Evolutionary conservation across 2,113 vertebrate genomes (phyloP).

Genomic region (Lathamus discolor): DNA sequence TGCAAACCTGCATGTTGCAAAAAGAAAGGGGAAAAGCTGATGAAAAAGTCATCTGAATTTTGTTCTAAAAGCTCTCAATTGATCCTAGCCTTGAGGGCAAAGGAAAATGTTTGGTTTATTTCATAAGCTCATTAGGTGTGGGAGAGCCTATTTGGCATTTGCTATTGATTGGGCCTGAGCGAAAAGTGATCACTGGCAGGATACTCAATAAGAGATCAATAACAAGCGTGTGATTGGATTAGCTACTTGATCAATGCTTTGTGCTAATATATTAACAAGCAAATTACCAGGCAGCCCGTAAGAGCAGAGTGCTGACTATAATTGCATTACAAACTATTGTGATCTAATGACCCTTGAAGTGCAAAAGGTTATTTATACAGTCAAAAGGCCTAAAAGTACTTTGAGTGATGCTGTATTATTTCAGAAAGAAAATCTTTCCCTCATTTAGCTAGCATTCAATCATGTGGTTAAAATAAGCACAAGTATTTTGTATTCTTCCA

Average conservation of each 20-base stretch:
- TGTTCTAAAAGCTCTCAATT: conserved; percentile 84
- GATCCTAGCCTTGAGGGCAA: conserved; percentile 86
- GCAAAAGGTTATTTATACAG: conserved; percentile 79
- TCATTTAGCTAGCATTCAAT: conserved; percentile 40
- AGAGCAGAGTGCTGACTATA: conserved; percentile 77
- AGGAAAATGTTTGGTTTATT: conserved; percentile 98
- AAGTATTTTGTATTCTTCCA: not conserved
- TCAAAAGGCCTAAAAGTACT: conserved; percentile 68
- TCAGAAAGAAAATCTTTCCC: conserved; percentile 45
- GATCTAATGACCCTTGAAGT: conserved; percentile 78
- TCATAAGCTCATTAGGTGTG: conserved; percentile 93
- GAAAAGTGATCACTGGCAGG: conserved; percentile 88
- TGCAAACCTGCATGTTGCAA: conserved; percentile 70
- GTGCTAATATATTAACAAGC: conserved; percentile 98
- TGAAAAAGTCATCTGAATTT: conserved; percentile 91
- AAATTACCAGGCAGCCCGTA: conserved; percentile 84
- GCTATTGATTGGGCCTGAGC: conserved; percentile 85
- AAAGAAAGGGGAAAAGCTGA: conserved; percentile 63
- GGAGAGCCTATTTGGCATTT: conserved; percentile 87
- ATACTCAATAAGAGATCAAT: conserved; percentile 91
- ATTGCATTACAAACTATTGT: conserved; percentile 78
- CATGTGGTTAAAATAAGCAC: not conserved
- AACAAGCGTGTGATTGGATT: conserved; percentile 92
- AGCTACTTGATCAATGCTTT: conserved; percentile 91
- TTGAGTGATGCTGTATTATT: conserved; percentile 42